Evolutionary conservation across 2,888 invertebrate genomes (phyloP), one percentile per base, ranked within the genome.

Genomic region (Apeira syringaria): DNA sequence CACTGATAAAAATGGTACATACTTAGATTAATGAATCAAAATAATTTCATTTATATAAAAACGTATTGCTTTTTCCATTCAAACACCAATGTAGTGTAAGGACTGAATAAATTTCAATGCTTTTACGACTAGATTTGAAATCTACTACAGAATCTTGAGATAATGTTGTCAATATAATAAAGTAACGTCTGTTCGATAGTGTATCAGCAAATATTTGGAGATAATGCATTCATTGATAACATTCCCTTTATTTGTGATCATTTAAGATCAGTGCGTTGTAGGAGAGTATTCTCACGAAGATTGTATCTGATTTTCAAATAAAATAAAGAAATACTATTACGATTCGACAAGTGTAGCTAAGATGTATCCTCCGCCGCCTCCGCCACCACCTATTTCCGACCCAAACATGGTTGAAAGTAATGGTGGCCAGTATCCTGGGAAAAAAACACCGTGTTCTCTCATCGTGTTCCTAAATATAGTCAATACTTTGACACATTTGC

Each of bases 401-500:
- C 50, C 50, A 1, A 36, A 47, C 3, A 34, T 32, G 22, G 8
- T 63, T 30, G 64, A 63, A 32, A 47, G 49, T 4, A 53, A 53
- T 26, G 47, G 45, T 9, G 35, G 37, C 20, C 33, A 15, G 3
- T 3, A 56, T n/a, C 50, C 29, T 11, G 27, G 5, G 18, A 49
- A 48, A 25, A 40, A 35, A 11, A 43, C 49, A 32, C 7, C 53
- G 4, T 30, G 54, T 3, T 5, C 2, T 7, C 41, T 66, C 1
- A 34, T 61, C n/a, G 38, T 61, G 13, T 29, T 47, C 1, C 51
- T 74, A 54, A 70, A 71, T 34, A 45, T 67, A 0, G 27, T 58
- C 0, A 73, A 62, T 22, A 59, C 62, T 0, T 4, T 66, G 1
- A 74, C 76, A 7, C 69, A 74, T 30, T 40, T 74, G 39, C 15